Evolutionary conservation across 2,113 vertebrate genomes (phyloP), one percentile per base, ranked within the genome.

Genomic region (Copsychus sechellarum): DNA sequence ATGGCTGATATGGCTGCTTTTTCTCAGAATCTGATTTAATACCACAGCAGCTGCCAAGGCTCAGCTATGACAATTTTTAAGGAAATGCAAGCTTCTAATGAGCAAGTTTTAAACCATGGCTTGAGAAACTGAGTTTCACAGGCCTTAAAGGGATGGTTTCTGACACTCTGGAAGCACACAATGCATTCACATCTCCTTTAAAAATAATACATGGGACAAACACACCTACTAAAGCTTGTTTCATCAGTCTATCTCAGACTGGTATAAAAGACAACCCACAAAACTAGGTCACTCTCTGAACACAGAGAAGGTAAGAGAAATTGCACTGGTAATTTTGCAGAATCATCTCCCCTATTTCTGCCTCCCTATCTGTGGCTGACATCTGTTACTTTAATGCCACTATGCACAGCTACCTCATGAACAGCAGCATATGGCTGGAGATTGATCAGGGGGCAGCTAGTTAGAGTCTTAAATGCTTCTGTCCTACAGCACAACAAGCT

Each of bases 11-110:
- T 9, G 13, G 54, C 66, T 66, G 70, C n/a, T 91, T 94, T 91
- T 92, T 60, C 78, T 83, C 72, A 94, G 64, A 95, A 89, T 33
- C 51, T 51, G 73, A 91, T 81, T 91, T 92, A 97, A 92, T 81
- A 48, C 53, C 48, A 76, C 0, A 1, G 65, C 87, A 96, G 87
- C 92, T 93, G 67, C 76, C 67, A 86, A 79, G 54, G 48, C 60
- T 84, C 61, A 78, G 45, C 71, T 78, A 69, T 1, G 4, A 87
- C 42, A 54, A 69, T 77, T 94, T 96, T 69, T 40, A 88, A 91
- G 28, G 74, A 92, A 93, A 88, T 23, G 14, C 22, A 83, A 77
- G 84, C 47, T 67, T 56, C 79, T 82, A 92, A 71, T 14, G 33
- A 91, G 61, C 65, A 90, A 74, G 42, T 79, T 93, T 64, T 60